phyloP scores from a whole-genome alignment of 2,888 invertebrate genomes.

The Carabus problematicus region DNA sequence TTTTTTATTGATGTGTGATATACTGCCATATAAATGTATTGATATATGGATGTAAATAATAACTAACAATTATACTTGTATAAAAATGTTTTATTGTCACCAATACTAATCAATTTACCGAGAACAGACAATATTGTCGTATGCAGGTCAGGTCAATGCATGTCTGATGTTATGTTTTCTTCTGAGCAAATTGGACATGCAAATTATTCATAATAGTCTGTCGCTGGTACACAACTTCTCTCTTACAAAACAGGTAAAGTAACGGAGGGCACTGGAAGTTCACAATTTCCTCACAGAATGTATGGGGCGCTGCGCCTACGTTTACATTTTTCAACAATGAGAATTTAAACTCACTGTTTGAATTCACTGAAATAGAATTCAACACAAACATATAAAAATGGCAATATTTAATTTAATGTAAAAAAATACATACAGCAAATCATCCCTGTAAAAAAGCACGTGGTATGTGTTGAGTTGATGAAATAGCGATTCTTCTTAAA shows the following conservation, averaged over 20 bases:
- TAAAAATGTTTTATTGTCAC: constrained; percentile 17
- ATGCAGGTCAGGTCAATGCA: too few species aligned
- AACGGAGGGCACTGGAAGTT: constrained; percentile 70
- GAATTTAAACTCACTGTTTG: constrained; percentile 69
- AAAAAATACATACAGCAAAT: constrained; percentile 66
- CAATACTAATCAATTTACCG: too few species aligned
- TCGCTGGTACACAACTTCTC: constrained; percentile 62
- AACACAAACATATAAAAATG: constrained; percentile 47
- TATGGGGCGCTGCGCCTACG: constrained; percentile 57
- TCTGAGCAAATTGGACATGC: constrained; percentile 49
- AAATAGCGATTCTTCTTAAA: constrained; percentile 60
- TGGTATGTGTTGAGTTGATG: constrained; percentile 68
- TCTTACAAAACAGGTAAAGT: constrained; percentile 64
- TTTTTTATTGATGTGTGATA: constrained; percentile 42
- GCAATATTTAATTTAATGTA: constrained; percentile 10
- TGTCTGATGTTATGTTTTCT: too few species aligned
- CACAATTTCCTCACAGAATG: constrained; percentile 65
- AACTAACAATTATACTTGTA: constrained; percentile 37
- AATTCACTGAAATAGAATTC: constrained; percentile 63
- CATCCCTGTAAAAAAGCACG: constrained; percentile 66
- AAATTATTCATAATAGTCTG: constrained; percentile 56
- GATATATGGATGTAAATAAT: constrained; percentile 38
- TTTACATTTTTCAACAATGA: constrained; percentile 50
- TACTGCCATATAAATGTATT: constrained; percentile 35
- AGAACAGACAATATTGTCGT: too few species aligned